Conservation (phyloP, 2,113 vertebrate species). For the Tiliqua scincoides region DNA sequence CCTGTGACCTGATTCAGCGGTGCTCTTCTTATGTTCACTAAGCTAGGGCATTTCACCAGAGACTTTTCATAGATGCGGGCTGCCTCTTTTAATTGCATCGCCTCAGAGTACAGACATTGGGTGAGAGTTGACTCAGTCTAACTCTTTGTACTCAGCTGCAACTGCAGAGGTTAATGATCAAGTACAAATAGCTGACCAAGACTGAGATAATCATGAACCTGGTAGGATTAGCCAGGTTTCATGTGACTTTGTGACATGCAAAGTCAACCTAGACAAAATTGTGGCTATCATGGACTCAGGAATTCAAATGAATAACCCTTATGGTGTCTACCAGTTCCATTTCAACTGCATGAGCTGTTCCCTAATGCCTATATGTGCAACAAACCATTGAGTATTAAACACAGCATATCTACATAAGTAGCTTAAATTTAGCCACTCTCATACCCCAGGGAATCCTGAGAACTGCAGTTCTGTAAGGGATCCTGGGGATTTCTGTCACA, state of each 20-base stretch:
- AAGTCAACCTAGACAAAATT: too few relatives aligned
- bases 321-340: neutral
- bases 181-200: neutral
- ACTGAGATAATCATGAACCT: neutral
- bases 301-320: neutral
- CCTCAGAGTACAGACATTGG: too few relatives aligned
- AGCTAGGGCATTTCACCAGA: too few relatives aligned
- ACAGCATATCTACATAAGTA: neutral
- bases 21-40: too few relatives aligned
- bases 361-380: neutral
- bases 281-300: too few relatives aligned
- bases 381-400: neutral
- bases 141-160: neutral
- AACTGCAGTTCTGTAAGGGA: neutral
- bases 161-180: neutral
- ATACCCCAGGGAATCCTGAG: neutral
- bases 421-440: neutral
- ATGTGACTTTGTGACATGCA: neutral
- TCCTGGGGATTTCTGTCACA: neutral
- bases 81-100: neutral
- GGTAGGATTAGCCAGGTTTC: neutral
- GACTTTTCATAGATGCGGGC: too few relatives aligned
- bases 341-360: neutral
- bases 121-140: too few relatives aligned
- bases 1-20: too few relatives aligned